Percentiles rank a stretch among this genome's conserved stretches.
These are phyloP conservation scores for Artemisiospiza belli DNA, from an alignment of 2,113 vertebrate species.

Conservation along the genomic window DNA sequence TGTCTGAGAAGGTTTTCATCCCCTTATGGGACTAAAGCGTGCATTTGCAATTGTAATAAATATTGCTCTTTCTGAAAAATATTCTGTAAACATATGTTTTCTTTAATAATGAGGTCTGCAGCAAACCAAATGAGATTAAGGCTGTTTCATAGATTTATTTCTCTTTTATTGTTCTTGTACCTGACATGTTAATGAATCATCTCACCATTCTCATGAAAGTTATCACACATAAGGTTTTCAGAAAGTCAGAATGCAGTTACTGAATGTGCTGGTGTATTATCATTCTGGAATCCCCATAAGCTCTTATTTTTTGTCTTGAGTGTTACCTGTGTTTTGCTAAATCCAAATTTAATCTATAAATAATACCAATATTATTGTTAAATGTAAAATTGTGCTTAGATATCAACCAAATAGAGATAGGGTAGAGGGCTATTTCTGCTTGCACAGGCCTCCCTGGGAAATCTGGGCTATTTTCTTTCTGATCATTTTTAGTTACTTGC, in stretches of 20 bases:
- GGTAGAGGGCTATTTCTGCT: not conserved
- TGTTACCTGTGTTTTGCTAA: not conserved
- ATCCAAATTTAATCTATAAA: not conserved
- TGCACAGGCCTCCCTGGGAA: not conserved
- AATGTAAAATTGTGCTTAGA: not conserved
- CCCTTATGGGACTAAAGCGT: not conserved
- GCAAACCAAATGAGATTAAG: not conserved
- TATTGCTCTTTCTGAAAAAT: not conserved
- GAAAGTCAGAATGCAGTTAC: not conserved
- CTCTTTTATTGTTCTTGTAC: not conserved
- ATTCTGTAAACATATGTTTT: not conserved
- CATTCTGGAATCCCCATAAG: not conserved
- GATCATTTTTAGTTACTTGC: not conserved
- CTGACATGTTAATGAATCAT: not conserved
- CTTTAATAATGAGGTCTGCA: not conserved
- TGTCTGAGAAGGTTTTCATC: not conserved
- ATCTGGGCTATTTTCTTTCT: not conserved
- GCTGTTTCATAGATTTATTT: not conserved
- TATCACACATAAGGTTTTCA: not conserved
- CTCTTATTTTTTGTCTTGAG: not conserved
- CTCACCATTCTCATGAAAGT: not conserved
- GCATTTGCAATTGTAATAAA: not conserved
- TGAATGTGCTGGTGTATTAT: not conserved
- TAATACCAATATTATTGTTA: not conserved
- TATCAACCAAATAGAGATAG: not conserved